These are phyloP conservation scores for Metacarcinus magister DNA, from an alignment of 2,888 invertebrate genomes.

Conservation along the genomic window DNA sequence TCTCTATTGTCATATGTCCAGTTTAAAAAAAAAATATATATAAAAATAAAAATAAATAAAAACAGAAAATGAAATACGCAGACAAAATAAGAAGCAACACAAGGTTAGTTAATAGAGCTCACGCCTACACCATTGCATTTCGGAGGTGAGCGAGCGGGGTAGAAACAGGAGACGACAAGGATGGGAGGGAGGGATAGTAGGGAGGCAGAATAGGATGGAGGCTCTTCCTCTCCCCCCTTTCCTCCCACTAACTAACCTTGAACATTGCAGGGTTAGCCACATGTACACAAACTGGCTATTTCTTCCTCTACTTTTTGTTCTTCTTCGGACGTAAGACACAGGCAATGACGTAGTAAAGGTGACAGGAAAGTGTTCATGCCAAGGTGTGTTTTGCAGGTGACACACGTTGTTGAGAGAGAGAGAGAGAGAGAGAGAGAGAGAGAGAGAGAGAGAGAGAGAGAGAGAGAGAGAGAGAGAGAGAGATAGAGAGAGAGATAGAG, in stretches of 20 bases:
- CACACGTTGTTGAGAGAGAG: neutral
- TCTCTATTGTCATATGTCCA: neutral
- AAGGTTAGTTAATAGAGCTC: neutral
- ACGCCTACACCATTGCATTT: neutral
- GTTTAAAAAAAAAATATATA: too few species aligned
- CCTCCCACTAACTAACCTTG: slow-evolving; percentile 17
- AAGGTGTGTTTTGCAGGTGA: neutral
- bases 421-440: slow-evolving; percentile 60
- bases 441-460: slow-evolving; percentile 69
- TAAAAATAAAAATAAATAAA: neutral
- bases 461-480: slow-evolving; percentile 57
- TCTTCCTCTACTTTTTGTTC: neutral
- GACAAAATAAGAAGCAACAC: too few species aligned
- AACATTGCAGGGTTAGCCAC: neutral
- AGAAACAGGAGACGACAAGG: neutral
- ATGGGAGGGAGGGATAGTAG: neutral
- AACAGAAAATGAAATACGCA: too few species aligned
- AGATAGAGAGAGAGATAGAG: too few species aligned
- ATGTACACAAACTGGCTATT: neutral
- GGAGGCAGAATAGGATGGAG: neutral
- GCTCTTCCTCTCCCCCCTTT: slow-evolving; percentile 23
- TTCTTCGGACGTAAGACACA: neutral
- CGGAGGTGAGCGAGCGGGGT: neutral
- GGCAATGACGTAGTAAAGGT: neutral
- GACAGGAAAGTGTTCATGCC: neutral